These are phyloP conservation scores for Leptodirus hochenwartii DNA, from an alignment of 2,888 invertebrate genomes.

Conservation along the genomic window DNA sequence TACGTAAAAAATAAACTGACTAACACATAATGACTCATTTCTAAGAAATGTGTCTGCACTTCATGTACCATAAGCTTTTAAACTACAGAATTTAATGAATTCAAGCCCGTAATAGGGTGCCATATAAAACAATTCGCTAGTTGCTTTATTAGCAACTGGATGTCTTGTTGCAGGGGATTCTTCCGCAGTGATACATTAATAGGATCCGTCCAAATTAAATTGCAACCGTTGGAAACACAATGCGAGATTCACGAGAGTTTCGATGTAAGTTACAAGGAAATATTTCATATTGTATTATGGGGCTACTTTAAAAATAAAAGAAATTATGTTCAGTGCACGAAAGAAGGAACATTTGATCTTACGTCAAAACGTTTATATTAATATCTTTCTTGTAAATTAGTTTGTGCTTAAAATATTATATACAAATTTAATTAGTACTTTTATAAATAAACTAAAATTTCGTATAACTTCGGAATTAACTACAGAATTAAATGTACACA, in stretches of 20 bases:
- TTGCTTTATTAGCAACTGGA: conserved; percentile 25
- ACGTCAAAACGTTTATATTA: conserved; percentile 1
- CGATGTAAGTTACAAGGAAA: conserved; percentile 70
- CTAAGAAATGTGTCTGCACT: no score
- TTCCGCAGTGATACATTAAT: conserved; percentile 74
- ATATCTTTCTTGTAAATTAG: conserved; percentile 5
- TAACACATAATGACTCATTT: no score
- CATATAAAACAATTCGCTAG: conserved; percentile 8
- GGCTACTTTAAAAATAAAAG: no score
- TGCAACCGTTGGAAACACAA: conserved; percentile 75
- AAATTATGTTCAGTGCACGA: no score
- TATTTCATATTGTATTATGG: no score
- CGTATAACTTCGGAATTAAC: no score
- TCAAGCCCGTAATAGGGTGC: conserved; percentile 7
- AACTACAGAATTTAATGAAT: neutral
- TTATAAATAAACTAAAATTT: no score
- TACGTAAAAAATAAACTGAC: no score
- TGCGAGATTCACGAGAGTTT: conserved; percentile 83
- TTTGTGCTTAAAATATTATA: conserved; percentile 4
- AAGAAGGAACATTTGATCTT: no score
- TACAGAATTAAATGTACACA: no score
- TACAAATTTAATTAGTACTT: no score
- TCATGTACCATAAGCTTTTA: no score
- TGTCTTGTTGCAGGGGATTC: conserved; percentile 77
- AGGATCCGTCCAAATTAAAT: conserved; percentile 66